Evolutionary conservation across 1,140 invertebrate species (phyloP).

Genomic region (Aphidius gifuensis): DNA sequence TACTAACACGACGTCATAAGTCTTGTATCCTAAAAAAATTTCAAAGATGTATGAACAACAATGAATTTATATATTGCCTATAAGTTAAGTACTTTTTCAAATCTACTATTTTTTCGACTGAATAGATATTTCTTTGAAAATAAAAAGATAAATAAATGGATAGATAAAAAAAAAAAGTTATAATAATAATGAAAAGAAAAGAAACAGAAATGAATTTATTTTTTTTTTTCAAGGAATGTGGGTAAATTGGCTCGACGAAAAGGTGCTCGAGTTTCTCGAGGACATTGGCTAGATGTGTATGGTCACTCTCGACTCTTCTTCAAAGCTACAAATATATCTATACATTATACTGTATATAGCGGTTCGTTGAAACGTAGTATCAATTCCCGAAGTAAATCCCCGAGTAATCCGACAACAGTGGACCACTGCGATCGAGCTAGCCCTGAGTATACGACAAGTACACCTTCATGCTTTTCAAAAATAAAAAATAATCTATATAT

Average conservation of each 20-base stretch:
- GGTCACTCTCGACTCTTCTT: constrained; percentile 4
- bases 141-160: neutral
- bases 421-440: constrained; percentile 2
- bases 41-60: too few species aligned
- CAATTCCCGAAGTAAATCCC: constrained; percentile 42
- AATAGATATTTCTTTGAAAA: neutral
- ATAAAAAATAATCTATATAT: too few species aligned
- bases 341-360: too few species aligned
- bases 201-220: neutral
- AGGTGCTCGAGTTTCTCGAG: constrained; percentile 4
- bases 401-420: constrained; percentile 41
- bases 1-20: too few species aligned
- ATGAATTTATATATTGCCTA: too few species aligned
- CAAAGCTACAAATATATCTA: too few species aligned
- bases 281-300: neutral
- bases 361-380: constrained; percentile 31
- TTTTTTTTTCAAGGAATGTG: neutral
- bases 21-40: too few species aligned
- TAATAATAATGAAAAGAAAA: too few species aligned
- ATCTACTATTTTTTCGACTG: neutral
- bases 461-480: too few species aligned
- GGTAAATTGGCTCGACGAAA: constrained; percentile 14
- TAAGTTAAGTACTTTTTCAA: too few species aligned
- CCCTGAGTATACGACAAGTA: neutral
- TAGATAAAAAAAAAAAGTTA: too few species aligned